These are phyloP conservation scores for Xiphophorus birchmanni DNA, from an alignment of 2,797 vertebrate species.

Conservation along the genomic window DNA sequence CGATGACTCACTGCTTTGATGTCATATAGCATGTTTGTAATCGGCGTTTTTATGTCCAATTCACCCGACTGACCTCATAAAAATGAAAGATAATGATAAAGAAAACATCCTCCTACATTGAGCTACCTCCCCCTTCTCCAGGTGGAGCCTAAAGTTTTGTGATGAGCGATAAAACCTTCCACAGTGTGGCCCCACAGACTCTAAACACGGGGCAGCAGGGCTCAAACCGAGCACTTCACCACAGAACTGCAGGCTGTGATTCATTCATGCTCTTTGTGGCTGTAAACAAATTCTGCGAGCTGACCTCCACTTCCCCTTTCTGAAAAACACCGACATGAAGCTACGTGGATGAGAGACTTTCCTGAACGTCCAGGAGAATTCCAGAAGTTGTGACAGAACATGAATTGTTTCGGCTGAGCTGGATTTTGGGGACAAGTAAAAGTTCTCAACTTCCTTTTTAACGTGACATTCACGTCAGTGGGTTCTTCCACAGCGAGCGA, in stretches of 20 bases:
- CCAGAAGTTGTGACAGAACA: neutral
- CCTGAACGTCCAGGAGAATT: neutral
- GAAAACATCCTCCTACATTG: constrained; percentile 5
- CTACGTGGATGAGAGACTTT: neutral
- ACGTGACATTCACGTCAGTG: neutral
- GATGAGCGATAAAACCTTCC: constrained; percentile 31
- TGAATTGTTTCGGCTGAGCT: neutral
- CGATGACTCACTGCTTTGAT: neutral
- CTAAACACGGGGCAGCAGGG: constrained; percentile 64
- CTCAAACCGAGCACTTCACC: constrained; percentile 45
- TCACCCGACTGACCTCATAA: constrained; percentile 20
- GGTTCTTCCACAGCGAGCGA: constrained; percentile 29
- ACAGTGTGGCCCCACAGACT: constrained; percentile 34
- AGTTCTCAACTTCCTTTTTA: neutral
- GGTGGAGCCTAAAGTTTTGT: neutral
- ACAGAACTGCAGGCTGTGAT: constrained; percentile 44
- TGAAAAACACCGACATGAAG: neutral
- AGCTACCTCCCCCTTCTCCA: neutral
- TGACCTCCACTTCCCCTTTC: constrained; percentile 23
- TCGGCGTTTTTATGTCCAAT: neutral
- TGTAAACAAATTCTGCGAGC: constrained; percentile 68
- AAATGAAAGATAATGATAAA: neutral
- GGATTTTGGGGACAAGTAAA: neutral
- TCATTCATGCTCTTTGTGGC: constrained; percentile 36
- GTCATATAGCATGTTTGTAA: constrained; percentile 16